Evolutionary conservation across 2,113 vertebrate genomes (phyloP).

Genomic region (Notarius quadriscutis): DNA sequence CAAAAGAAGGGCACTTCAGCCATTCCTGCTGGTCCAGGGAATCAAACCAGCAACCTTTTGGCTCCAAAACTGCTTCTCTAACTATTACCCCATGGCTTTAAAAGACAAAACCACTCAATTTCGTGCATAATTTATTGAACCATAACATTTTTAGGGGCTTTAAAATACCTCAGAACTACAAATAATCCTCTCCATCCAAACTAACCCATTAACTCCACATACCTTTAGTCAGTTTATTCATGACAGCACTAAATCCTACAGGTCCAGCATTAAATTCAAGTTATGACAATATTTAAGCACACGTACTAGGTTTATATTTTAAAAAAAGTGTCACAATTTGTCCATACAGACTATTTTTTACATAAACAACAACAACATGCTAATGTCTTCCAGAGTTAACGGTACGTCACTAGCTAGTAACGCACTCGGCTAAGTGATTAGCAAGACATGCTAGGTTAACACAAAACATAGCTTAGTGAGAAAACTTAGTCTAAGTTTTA

Average conservation of each 20-base stretch:
- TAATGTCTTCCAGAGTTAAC: neutral
- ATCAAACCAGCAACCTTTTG: too few relatives aligned
- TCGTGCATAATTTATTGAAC: neutral
- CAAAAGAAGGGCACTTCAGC: neutral
- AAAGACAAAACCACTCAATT: neutral
- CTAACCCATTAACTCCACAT: neutral
- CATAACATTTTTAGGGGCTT: neutral
- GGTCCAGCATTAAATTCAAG: neutral
- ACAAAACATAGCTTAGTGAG: neutral
- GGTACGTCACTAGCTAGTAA: neutral
- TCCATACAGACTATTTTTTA: neutral
- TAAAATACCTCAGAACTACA: neutral
- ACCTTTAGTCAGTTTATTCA: neutral
- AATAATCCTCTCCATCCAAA: neutral
- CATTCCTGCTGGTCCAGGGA: too few relatives aligned
- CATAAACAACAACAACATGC: neutral
- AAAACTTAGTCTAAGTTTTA: neutral
- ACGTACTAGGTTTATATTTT: too few relatives aligned
- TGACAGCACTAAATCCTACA: neutral
- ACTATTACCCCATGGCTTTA: neutral
- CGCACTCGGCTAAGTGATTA: neutral
- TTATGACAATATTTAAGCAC: too few relatives aligned
- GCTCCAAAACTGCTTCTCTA: too few relatives aligned
- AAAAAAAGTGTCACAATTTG: too few relatives aligned
- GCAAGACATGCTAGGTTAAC: neutral